A percentile compares a stretch with the other conserved stretches of the same genome.
Conservation (phyloP, 2,113 vertebrate species). For the Tachycineta bicolor region DNA sequence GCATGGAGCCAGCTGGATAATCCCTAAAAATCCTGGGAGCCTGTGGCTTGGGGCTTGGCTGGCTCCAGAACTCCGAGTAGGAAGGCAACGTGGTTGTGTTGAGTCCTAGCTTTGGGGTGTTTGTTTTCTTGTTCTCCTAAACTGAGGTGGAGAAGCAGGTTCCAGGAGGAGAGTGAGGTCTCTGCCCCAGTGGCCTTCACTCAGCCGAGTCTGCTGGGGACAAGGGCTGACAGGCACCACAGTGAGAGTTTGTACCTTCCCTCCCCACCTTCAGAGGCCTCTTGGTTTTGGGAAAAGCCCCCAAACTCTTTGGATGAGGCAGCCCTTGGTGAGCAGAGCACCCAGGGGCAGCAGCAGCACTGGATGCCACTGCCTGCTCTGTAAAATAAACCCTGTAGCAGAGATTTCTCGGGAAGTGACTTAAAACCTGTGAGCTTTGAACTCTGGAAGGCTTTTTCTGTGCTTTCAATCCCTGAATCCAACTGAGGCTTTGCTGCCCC, state of each 20-base stretch:
- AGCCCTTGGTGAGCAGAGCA: neutral
- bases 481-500: neutral
- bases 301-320: neutral
- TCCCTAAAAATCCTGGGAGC: fast-evolving
- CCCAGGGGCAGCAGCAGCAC: neutral
- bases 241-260: neutral
- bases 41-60: neutral
- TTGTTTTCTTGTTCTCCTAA: neutral
- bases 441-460: neutral
- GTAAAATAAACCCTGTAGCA: fast-evolving
- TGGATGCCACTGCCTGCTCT: neutral
- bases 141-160: neutral
- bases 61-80: neutral
- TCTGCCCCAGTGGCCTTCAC: neutral
- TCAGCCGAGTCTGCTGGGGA: neutral
- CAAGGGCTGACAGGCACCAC: fast-evolving
- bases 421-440: fast-evolving
- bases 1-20: neutral
- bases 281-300: neutral
- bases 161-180: neutral
- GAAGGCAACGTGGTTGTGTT: neutral
- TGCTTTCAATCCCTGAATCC: neutral
- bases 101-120: fast-evolving
- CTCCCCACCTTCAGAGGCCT: neutral
- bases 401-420: too few relatives aligned